phyloP scores from a whole-genome alignment of 35 echinoderm and acorn worm species.

The Heliocidaris tuberculata region DNA sequence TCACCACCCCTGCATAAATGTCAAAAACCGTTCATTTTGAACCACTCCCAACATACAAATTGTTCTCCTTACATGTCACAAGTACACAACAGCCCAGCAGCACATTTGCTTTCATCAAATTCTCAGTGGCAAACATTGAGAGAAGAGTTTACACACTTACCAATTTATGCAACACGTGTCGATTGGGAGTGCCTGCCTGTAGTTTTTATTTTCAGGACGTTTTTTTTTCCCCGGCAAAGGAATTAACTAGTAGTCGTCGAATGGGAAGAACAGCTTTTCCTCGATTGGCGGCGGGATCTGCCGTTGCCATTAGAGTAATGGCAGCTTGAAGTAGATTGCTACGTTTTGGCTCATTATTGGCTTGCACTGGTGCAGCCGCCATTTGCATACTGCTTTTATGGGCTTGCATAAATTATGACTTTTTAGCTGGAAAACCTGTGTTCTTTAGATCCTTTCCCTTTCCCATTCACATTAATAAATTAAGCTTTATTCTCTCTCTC shows the following conservation, averaged over 20 bases:
- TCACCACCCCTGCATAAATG: background rate
- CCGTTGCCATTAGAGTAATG: constrained; percentile 25
- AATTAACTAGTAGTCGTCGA: background rate
- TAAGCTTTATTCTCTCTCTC: background rate
- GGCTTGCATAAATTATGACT: constrained; percentile 33
- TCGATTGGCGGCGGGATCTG: background rate
- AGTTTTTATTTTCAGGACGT: background rate
- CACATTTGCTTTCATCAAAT: background rate
- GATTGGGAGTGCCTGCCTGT: background rate
- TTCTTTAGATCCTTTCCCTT: background rate
- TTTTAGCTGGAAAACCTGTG: background rate
- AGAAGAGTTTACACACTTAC: constrained; percentile 21
- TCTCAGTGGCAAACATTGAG: background rate
- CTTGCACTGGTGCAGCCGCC: background rate
- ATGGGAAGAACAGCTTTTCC: background rate
- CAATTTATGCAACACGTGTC: constrained; percentile 25
- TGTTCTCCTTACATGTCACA: background rate
- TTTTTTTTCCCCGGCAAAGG: background rate
- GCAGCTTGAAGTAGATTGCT: background rate
- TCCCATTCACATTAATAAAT: background rate
- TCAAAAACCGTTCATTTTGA: background rate
- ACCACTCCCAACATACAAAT: background rate
- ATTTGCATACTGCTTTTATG: constrained; percentile 33
- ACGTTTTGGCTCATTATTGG: constrained; percentile 15
- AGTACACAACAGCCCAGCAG: background rate